These are phyloP conservation scores for Anodontia alba DNA, from an alignment of 2,888 invertebrate species.

Conservation along the genomic window DNA sequence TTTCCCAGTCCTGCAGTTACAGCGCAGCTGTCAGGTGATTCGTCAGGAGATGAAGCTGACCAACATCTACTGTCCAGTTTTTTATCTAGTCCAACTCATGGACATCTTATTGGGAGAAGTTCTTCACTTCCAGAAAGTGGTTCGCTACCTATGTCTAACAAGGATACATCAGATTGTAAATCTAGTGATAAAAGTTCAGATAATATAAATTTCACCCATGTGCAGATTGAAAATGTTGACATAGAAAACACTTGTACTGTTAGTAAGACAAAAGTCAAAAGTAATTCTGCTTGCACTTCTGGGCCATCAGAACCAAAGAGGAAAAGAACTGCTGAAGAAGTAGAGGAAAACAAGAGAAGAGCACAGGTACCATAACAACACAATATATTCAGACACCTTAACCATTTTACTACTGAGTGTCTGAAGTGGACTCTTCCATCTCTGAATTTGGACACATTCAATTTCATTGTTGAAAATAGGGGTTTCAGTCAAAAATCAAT, in stretches of 20 bases:
- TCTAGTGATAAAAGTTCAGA: neutral
- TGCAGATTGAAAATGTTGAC: neutral
- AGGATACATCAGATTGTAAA: neutral
- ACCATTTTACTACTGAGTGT: too few relatives aligned
- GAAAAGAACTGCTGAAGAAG: constrained; percentile 70
- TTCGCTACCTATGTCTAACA: neutral
- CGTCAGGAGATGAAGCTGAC: constrained; percentile 23
- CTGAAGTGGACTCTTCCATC: too few relatives aligned
- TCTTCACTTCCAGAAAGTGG: neutral
- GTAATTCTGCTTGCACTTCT: neutral
- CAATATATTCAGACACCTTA: neutral
- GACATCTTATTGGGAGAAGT: neutral
- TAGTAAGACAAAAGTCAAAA: neutral
- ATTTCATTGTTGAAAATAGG: too few relatives aligned
- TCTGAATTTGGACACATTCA: too few relatives aligned
- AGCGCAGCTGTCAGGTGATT: too few relatives aligned
- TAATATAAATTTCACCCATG: neutral
- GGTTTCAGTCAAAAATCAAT: too few relatives aligned
- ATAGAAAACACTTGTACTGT: neutral
- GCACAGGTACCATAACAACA: constrained; percentile 48
- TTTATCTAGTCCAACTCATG: constrained; percentile 1
- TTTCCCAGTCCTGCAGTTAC: too few relatives aligned
- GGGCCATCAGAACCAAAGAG: constrained; percentile 36
- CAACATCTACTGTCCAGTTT: constrained; percentile 20
- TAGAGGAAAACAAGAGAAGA: constrained; percentile 59